Evolutionary conservation across 2,113 vertebrate genomes (phyloP), one percentile per base, ranked within the genome.

Genomic region (Pimephales promelas): DNA sequence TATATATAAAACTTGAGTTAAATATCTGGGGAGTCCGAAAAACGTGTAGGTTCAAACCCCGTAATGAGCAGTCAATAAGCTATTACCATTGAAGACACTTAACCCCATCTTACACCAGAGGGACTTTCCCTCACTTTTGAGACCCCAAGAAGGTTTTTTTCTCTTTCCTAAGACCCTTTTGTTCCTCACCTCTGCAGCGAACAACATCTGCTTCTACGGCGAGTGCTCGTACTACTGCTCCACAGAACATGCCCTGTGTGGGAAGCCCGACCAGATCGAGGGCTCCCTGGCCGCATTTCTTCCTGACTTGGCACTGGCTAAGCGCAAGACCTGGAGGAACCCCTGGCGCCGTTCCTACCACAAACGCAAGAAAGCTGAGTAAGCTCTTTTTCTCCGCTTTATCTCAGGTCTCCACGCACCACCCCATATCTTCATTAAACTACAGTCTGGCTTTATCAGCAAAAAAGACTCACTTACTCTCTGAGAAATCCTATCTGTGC

Each of bases 201-300:
- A 98, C 90, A 99, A 99, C 87, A 92, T 98, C 88, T 99, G 98
- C 88, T 99, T 99, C 94, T 99, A 99, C 0, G 98, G 98, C 0
- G 98, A 99, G 86, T 99, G 98, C 20, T 98, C 97, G 0, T 99
- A 99, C 92, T 99, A 99, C 94, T 99, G 98, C 90, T 98, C 97
- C 8, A 99, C 98, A 0, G 98, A 99, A 90, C 98, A 99, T 0
- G 97, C 97, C 20, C 93, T 99, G 72, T 99, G 98, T 2, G 98
- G 98, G 26, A 97, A 95, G 88, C 97, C 98, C 0, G 97, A 99
- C 87, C 97, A 97, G 93, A 98, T 99, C 0, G 97, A 99, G 87
- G 97, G 97, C 18, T 99, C 98, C 0, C 93, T 99, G 31, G 98
- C 97, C 0, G 97, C 97, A 75, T 99, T 99, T 90, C 95, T 99